Base-by-base conservation (phyloP, 2,113 vertebrate genomes). In the Brachionichthys hirsutus region DNA sequence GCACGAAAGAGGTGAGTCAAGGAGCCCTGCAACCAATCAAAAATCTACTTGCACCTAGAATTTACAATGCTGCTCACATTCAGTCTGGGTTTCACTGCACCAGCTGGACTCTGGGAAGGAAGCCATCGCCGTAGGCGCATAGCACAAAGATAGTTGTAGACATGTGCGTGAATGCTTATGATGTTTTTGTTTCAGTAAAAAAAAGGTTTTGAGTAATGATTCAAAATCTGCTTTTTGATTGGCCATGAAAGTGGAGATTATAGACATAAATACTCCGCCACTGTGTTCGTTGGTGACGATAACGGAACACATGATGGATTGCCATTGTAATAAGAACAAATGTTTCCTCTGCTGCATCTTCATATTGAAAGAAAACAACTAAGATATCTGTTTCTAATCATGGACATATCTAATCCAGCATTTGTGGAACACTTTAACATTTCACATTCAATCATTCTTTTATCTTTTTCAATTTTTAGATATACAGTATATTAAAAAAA, bases 1-100 rank as follows among this genome's bases (percentile, higher is more conserved):
- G 83, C 81, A 80, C 54, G 52, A 70, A 87, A 71, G 44, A 76
- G 65, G 48, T 6, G 69, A 71, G 87, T 73, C 81, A 84, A 77
- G 78, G 87, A 83, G 69, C 81, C 78, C 78, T 89, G 88, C 81
- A 89, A 80, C 86, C 82, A 87, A 90, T 89, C 87, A 89, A 75
- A 87, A 88, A 62, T 51, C 61, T 78, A 68, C 84, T 81, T 70
- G 67, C 73, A 67, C 60, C 63, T 67, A 58, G 61, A 85, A 68
- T 81, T 66, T 89, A 84, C 82, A 89, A 80, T 76, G 43, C 30
- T 13, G 51, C 83, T 82, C 80, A 75, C 75, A 82, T 86, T 89
- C 80, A 69, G 34, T 40, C 56, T 30, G 54, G 78, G 40, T 83
- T 88, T 85, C 71, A 83, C 62, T 77, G 78, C 78, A 63, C 75